Percentiles rank a stretch among this genome's conserved stretches.
Evolutionary conservation across 2,113 vertebrate species (phyloP).

Genomic region (Ginglymostoma cirratum): DNA sequence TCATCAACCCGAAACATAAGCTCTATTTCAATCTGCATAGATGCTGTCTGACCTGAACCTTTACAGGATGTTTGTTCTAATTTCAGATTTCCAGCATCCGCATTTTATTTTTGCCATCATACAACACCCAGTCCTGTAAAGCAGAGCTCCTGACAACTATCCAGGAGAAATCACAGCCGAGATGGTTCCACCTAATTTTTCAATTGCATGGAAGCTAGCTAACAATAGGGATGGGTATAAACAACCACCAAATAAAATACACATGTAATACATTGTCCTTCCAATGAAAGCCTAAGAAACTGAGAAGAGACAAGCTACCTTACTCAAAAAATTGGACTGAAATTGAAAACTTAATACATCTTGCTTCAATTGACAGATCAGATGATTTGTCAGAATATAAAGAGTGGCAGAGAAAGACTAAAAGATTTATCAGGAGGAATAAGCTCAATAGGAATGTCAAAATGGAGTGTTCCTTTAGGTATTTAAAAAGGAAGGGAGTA

Average conservation of each 20-base stretch:
- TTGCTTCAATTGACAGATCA: background rate
- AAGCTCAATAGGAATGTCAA: too few relatives aligned
- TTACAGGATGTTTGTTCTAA: too few relatives aligned
- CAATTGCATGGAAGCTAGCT: background rate
- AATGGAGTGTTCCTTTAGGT: too few relatives aligned
- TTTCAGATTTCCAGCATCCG: too few relatives aligned
- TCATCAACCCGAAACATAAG: too few relatives aligned
- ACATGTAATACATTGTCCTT: background rate
- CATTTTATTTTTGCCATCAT: background rate
- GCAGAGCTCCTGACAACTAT: background rate
- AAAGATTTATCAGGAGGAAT: too few relatives aligned
- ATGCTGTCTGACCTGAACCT: too few relatives aligned
- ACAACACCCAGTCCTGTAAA: background rate
- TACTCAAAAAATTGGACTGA: background rate
- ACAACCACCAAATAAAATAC: background rate
- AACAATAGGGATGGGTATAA: background rate
- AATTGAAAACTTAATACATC: background rate
- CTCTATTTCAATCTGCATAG: too few relatives aligned
- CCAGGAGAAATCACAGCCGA: background rate
- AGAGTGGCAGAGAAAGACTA: too few relatives aligned
- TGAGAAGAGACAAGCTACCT: background rate
- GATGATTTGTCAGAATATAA: too few relatives aligned
- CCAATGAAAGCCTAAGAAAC: background rate
- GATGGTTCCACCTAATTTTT: slow-evolving; percentile 12
- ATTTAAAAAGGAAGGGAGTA: too few relatives aligned